Evolutionary conservation across 1,140 invertebrate genomes (phyloP).

Genomic region (Lepidurus apus): DNA sequence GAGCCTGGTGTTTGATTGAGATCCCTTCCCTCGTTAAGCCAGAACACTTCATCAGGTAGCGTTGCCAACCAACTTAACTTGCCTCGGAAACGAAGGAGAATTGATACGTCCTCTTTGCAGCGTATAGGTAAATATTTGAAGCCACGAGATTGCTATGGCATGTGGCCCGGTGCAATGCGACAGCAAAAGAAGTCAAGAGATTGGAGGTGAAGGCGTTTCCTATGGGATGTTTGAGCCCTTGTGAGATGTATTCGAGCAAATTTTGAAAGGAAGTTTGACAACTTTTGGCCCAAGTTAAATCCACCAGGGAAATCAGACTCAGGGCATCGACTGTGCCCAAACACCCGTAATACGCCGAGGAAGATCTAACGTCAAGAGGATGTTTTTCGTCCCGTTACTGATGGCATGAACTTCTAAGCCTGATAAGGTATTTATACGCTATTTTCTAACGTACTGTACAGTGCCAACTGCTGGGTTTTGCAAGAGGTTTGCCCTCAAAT

Average conservation of each 20-base stretch:
- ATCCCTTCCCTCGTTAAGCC: slow-evolving; percentile 17
- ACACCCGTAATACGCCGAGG: not conserved
- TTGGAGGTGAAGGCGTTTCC: slow-evolving; percentile 17
- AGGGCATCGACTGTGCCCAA: not conserved
- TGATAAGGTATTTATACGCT: not conserved
- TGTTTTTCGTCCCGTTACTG: slow-evolving; percentile 9
- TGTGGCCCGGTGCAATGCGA: not conserved
- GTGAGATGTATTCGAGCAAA: not conserved
- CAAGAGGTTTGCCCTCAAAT: not conserved
- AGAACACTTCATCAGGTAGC: not conserved
- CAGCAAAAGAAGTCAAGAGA: not conserved
- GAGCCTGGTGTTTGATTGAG: not conserved
- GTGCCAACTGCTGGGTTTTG: not conserved
- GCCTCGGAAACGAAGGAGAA: slow-evolving; percentile 8
- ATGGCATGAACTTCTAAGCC: not conserved
- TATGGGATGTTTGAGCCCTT: slow-evolving; percentile 10
- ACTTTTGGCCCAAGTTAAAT: slow-evolving; percentile 22
- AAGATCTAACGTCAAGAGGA: slow-evolving; percentile 7
- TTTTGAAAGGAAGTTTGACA: slow-evolving; percentile 12
- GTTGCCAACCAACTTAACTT: slow-evolving; percentile 21
- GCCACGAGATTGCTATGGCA: not conserved
- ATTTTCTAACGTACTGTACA: not conserved
- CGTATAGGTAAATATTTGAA: slow-evolving; percentile 8
- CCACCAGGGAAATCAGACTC: not conserved
- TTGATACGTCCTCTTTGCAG: not conserved